Conservation (phyloP, 2,888 invertebrate species). For the Drosophila fungiperda region DNA sequence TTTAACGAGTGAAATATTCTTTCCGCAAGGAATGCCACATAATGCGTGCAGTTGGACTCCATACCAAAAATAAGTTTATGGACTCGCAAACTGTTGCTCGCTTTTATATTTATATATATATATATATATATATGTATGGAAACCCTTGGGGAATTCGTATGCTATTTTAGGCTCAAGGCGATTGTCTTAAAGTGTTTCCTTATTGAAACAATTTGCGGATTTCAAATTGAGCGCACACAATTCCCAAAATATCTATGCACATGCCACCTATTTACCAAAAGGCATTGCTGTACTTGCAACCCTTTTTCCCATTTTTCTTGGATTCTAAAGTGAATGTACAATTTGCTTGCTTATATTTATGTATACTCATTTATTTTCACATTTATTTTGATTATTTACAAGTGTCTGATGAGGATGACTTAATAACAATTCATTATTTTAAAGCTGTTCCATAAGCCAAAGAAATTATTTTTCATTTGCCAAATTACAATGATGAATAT, state of each 20-base stretch:
- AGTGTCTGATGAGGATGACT: neutral
- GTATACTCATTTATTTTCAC: neutral
- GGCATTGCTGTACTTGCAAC: slow-evolving; percentile 1
- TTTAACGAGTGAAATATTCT: slow-evolving; percentile 3
- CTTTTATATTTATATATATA: neutral
- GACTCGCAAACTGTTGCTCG: slow-evolving; percentile 10
- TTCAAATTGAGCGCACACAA: slow-evolving; percentile 31
- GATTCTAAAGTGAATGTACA: neutral
- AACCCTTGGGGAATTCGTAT: neutral
- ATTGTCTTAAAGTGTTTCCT: slow-evolving; percentile 9
- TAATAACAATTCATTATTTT: neutral
- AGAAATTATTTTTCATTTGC: neutral
- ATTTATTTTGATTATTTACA: neutral
- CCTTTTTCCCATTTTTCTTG: slow-evolving; percentile 2
- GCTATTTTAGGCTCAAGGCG: slow-evolving; percentile 2
- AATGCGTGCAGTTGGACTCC: neutral
- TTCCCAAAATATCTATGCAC: slow-evolving; percentile 1
- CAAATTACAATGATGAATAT: neutral
- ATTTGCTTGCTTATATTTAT: neutral
- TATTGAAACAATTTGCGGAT: slow-evolving; percentile 18
- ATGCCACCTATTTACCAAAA: slow-evolving; percentile 2
- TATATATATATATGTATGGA: neutral
- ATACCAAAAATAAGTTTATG: slow-evolving; percentile 5
- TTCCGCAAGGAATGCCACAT: neutral
- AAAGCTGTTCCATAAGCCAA: neutral